Base-by-base conservation (phyloP, 2,888 invertebrate genomes). In the Apotomis turbidana region DNA sequence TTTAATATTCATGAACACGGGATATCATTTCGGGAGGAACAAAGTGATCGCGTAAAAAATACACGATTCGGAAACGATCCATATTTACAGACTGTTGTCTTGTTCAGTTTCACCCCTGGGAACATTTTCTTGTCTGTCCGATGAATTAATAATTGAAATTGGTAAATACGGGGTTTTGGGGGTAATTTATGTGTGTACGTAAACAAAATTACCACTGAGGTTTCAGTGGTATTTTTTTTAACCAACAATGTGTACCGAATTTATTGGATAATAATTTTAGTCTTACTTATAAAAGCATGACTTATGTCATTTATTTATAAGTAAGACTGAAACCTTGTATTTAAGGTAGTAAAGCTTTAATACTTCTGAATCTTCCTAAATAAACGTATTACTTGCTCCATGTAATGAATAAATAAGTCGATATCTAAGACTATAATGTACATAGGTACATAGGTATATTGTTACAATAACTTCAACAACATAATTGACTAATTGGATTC, bases 1-100 rank as follows among this genome's bases (percentile, higher is more conserved):
- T 71, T 67, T 71, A 71, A 71, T 67, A 71, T 71, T 71, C 71
- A 71, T 71, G 55, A 67, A 49, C 60, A 38, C 46, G 49, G 66
- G 55, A 67, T 71, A 71, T 67, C 71, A 61, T 71, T 66, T 71
- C 66, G 55, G 55, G 51, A 58, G 60, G 71, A 67, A 71, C 71
- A 71, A 71, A 71, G 66, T 60, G 60, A 71, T 71, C 66, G 55
- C 60, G 60, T 71, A 71, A 71, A 71, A 70, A 71, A 67, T 71
- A 61, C 66, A 71, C 67, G 60, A 67, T 41, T 71, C 66, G 49
- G 60, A 66, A 67, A 60, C 55, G 66, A 71, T 67, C 66, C 55
- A 57, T 66, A 51, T 71, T 71, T 60, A 61, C 60, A 9, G 66
- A 67, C 36, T 64, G 55, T 62, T n/a, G n/a, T n/a, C n/a, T n/a